Base-by-base conservation (phyloP, 2,888 invertebrate genomes). In the Andrena praecox region DNA sequence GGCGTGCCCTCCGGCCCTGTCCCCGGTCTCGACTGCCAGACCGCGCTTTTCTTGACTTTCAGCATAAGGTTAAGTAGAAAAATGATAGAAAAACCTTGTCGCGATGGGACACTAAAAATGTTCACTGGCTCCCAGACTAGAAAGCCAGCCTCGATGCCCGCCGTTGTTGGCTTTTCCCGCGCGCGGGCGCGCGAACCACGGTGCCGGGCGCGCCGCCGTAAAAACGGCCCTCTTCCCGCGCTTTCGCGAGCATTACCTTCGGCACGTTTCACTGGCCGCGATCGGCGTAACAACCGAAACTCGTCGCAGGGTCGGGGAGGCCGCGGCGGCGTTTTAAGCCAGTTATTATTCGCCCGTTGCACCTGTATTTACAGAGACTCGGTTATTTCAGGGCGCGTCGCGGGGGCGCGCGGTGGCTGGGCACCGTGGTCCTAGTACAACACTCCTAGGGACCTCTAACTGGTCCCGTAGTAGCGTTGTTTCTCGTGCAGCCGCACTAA, bases 291-390 rank as follows among this genome's bases (percentile, higher is more conserved):
- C 69, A 68, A 48, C 42, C 70, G 60, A 81, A 80, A 80, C 42
- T 35, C 50, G 50, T 63, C 24, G 48, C 56, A 10, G 24, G 12
- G 10, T 48, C 29, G 69, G 48, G 59, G 69, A 72, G 60, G 20
- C 48, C 27, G 10, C n/a, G 35, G 20, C 5, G 50, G 24, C 20
- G 27, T 59, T 35, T 50, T 50, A 29, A 79, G 60, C 84, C 81
- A 70, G 79, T 84, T 71, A 82, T 85, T 86, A 85, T 83, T 82
- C 60, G 52, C n/a, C n/a, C 71, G 78, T 62, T 74, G 86, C 91
- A 90, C 89, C 90, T 88, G 91, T 90, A 86, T 91, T 91, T 90
- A 84, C 89, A 67, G 73, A 86, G 71, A 71, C 79, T 52, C 48
- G 82, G 88, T 88, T 87, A 84, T 90, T 88, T 89, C 80, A 89